Conservation (phyloP, 2,888 invertebrate genomes). For the Lepidochrysops patricia region DNA sequence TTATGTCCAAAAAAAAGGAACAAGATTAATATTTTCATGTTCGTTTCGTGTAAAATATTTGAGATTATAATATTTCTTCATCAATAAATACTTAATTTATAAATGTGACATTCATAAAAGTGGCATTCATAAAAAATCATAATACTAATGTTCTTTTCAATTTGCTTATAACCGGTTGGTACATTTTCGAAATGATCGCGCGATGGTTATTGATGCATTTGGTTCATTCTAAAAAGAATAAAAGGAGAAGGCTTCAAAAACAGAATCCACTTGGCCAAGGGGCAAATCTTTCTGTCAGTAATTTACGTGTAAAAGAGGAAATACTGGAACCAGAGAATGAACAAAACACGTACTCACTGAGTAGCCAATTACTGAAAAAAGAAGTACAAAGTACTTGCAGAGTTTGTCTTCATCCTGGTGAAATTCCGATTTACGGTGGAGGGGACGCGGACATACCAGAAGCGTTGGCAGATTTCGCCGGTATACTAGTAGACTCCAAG, state of each 20-base stretch:
- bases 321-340: constrained; percentile 18
- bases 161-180: not conserved
- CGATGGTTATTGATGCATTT: constrained; percentile 41
- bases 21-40: too few species aligned
- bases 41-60: too few species aligned
- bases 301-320: constrained; percentile 18
- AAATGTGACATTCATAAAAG: too few species aligned
- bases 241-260: constrained; percentile 20
- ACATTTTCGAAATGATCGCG: constrained; percentile 34
- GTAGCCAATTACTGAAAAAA: too few species aligned
- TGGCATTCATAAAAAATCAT: too few species aligned
- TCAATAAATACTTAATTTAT: too few species aligned
- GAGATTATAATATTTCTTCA: too few species aligned
- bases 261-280: not conserved
- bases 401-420: constrained; percentile 54
- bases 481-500: constrained; percentile 37
- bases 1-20: too few species aligned
- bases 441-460: constrained; percentile 36
- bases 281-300: not conserved
- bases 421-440: constrained; percentile 43
- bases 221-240: constrained; percentile 37
- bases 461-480: constrained; percentile 38
- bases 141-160: not conserved
- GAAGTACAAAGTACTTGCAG: constrained; percentile 37
- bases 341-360: too few species aligned